A percentile compares a stretch with the other conserved stretches of the same genome.
Conservation (phyloP, 2,888 invertebrate species). For the Callimorpha dominula region DNA sequence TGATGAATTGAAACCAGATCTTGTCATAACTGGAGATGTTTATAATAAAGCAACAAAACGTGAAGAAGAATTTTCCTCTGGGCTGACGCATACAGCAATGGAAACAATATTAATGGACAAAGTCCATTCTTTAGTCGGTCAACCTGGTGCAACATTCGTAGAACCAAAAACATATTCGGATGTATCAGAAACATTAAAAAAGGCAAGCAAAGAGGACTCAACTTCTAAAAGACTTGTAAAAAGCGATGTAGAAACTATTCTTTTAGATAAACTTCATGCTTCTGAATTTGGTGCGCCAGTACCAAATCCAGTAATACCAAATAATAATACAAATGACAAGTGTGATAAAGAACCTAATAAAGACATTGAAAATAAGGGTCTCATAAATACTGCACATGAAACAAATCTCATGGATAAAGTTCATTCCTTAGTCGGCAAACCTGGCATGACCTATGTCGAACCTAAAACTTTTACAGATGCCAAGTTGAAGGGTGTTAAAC, state of each 20-base stretch:
- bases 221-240: conserved; percentile 14
- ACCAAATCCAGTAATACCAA: conserved; percentile 15
- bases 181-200: conserved; percentile 9
- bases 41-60: conserved; percentile 17
- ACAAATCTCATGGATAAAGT: conserved; percentile 45
- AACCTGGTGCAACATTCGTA: conserved; percentile 35
- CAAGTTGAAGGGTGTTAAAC: conserved; percentile 29
- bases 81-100: conserved; percentile 38
- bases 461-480: conserved; percentile 41
- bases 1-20: conserved; percentile 32
- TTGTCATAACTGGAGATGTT: conserved; percentile 23
- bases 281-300: conserved; percentile 25
- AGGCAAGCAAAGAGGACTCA: conserved; percentile 9
- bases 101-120: conserved; percentile 48
- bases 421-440: conserved; percentile 37
- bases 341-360: not conserved
- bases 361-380: conserved; percentile 21
- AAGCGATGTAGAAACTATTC: conserved; percentile 36
- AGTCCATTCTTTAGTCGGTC: conserved; percentile 40
- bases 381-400: conserved; percentile 34
- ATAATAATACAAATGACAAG: conserved; percentile 12
- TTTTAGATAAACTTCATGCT: conserved; percentile 31
- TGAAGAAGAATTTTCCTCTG: conserved; percentile 42
- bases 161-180: conserved; percentile 36
- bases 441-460: conserved; percentile 41